Evolutionary conservation across 2,113 vertebrate genomes (phyloP).

Genomic region (Peromyscus polionotus): DNA sequence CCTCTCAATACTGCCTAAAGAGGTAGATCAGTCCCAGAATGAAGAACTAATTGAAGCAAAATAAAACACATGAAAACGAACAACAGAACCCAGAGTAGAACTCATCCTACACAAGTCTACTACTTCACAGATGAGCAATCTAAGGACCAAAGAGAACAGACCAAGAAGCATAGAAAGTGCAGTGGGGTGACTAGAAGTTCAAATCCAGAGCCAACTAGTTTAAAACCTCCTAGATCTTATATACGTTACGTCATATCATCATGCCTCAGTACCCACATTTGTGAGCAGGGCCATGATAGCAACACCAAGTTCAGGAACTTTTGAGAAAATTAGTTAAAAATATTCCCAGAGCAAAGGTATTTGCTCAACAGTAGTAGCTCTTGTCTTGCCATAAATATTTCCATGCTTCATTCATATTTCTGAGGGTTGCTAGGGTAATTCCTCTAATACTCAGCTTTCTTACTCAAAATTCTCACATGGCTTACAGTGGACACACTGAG

Average conservation of each 20-base stretch:
- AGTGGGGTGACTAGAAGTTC: neutral
- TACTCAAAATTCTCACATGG: neutral
- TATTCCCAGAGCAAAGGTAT: neutral
- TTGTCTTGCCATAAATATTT: neutral
- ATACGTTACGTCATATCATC: neutral
- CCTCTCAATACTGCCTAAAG: neutral
- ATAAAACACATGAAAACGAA: neutral
- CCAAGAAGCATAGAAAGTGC: accelerated
- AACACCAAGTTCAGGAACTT: neutral
- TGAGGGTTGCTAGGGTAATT: neutral
- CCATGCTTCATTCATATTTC: neutral
- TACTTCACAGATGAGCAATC: neutral
- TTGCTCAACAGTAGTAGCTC: neutral
- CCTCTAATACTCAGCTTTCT: neutral
- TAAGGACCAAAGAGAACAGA: neutral
- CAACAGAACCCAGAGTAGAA: neutral
- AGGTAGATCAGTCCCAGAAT: neutral
- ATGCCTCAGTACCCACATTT: neutral
- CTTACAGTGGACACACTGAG: neutral
- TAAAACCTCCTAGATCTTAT: neutral
- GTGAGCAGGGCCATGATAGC: neutral
- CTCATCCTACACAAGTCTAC: neutral
- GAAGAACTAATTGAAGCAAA: neutral
- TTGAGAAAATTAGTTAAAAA: neutral
- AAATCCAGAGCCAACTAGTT: neutral